Evolutionary conservation across 2,888 invertebrate genomes (phyloP).

Genomic region (Phyllotreta cruciferae): DNA sequence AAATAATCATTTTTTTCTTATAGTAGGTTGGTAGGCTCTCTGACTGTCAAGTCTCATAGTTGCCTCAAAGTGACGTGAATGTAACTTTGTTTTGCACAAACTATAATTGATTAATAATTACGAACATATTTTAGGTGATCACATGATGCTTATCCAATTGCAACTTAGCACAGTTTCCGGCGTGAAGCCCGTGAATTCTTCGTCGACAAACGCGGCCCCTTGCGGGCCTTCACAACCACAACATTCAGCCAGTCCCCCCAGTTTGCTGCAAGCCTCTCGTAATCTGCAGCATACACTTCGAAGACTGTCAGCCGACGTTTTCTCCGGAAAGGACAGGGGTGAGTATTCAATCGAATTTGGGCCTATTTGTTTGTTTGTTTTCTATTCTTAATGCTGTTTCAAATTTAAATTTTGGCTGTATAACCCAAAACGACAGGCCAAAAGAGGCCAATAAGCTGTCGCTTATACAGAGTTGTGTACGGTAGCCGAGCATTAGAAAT

Average conservation of each 20-base stretch:
- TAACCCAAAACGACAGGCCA: no score
- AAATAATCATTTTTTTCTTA: no score
- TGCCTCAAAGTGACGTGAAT: no score
- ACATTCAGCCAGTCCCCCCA: slow-evolving; percentile 52
- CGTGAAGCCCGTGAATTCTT: slow-evolving; percentile 54
- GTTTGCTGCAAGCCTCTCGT: slow-evolving; percentile 85
- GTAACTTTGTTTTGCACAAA: no score
- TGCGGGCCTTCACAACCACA: slow-evolving; percentile 3
- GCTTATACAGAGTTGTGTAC: no score
- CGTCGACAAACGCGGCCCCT: slow-evolving; percentile 11
- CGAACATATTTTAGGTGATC: slow-evolving; percentile 70
- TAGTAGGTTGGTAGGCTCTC: no score
- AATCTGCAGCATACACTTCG: slow-evolving; percentile 91
- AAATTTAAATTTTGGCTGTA: no score
- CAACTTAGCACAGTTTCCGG: slow-evolving; percentile 87
- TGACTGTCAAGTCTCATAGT: no score
- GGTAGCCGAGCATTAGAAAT: no score
- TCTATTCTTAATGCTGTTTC: no score
- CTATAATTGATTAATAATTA: background rate
- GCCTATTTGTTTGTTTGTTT: background rate
- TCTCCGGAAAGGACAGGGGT: slow-evolving; percentile 67
- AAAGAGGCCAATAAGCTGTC: no score
- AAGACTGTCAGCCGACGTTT: slow-evolving; percentile 87
- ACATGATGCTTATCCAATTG: slow-evolving; percentile 97
- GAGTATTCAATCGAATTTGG: slow-evolving; percentile 28